Conservation (phyloP, 2,797 vertebrate species). For the Chaetophractus vellerosus region DNA sequence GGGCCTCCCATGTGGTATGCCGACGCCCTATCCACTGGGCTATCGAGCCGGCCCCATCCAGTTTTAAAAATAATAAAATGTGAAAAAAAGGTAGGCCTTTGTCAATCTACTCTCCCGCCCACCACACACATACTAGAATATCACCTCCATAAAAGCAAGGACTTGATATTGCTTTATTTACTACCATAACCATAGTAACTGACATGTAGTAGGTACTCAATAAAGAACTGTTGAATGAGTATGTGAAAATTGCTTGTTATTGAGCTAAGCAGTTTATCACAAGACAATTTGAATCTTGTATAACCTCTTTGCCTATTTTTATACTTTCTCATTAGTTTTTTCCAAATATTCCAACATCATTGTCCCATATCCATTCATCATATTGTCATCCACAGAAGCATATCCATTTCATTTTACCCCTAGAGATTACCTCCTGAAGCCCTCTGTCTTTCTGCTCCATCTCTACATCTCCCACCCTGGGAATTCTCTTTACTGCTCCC, state of each 20-base stretch:
- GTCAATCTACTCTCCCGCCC: not conserved
- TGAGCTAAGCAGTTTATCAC: not conserved
- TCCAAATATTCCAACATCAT: not conserved
- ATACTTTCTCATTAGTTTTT: not conserved
- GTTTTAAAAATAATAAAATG: conserved; percentile 23
- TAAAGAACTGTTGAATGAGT: not conserved
- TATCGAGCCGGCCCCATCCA: no score
- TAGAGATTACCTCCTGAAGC: not conserved
- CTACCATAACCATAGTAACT: fast-evolving
- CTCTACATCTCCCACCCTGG: not conserved
- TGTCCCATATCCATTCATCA: no score
- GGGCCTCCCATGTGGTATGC: no score
- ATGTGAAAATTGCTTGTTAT: not conserved
- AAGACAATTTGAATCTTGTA: not conserved
- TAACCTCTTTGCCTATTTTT: not conserved
- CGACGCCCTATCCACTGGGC: no score
- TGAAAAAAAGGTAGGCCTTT: not conserved
- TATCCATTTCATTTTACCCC: not conserved
- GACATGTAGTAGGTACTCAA: not conserved
- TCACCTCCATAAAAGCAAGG: not conserved
- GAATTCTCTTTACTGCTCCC: not conserved
- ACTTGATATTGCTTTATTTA: not conserved
- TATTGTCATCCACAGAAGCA: not conserved
- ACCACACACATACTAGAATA: not conserved
- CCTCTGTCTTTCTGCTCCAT: not conserved